Conservation (phyloP, 2,113 vertebrate genomes). For the Notiomystis cincta region DNA sequence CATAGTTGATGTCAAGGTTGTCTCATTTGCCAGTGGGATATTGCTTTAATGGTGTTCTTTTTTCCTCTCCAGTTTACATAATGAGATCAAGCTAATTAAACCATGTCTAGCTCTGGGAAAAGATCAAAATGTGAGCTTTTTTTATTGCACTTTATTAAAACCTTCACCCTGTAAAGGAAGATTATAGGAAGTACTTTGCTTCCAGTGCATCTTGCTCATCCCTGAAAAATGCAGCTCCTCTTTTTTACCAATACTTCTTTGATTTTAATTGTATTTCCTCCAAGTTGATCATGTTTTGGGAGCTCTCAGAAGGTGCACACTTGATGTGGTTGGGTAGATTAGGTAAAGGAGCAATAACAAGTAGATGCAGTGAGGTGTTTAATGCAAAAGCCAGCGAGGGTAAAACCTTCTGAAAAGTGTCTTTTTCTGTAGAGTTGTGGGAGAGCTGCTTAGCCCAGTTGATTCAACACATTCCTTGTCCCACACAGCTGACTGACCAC, state of each 20-base stretch:
- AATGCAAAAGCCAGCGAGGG: neutral
- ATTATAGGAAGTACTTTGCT: slow-evolving; percentile 33
- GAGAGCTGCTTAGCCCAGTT: neutral
- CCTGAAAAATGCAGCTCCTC: neutral
- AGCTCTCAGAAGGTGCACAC: neutral
- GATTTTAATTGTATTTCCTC: slow-evolving; percentile 3
- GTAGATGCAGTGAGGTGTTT: neutral
- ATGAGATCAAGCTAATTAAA: slow-evolving; percentile 69
- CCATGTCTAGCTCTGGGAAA: slow-evolving; percentile 57
- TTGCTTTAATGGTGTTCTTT: slow-evolving; percentile 47
- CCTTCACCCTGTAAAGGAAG: slow-evolving; percentile 39
- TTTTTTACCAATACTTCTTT: neutral
- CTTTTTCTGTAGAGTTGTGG: neutral
- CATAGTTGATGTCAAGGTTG: slow-evolving; percentile 44
- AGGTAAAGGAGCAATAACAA: neutral
- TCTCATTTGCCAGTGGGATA: slow-evolving; percentile 52
- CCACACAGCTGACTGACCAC: neutral
- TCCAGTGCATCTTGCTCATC: neutral
- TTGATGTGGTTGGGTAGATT: neutral
- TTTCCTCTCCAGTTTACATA: slow-evolving; percentile 54
- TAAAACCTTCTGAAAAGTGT: neutral
- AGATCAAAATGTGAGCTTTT: slow-evolving; percentile 66
- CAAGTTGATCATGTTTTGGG: neutral
- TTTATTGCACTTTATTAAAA: slow-evolving; percentile 67
- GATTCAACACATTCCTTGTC: neutral